These are phyloP conservation scores for Aphelenchoides bicaudatus DNA, from an alignment of 2,888 invertebrate genomes.

Conservation along the genomic window DNA sequence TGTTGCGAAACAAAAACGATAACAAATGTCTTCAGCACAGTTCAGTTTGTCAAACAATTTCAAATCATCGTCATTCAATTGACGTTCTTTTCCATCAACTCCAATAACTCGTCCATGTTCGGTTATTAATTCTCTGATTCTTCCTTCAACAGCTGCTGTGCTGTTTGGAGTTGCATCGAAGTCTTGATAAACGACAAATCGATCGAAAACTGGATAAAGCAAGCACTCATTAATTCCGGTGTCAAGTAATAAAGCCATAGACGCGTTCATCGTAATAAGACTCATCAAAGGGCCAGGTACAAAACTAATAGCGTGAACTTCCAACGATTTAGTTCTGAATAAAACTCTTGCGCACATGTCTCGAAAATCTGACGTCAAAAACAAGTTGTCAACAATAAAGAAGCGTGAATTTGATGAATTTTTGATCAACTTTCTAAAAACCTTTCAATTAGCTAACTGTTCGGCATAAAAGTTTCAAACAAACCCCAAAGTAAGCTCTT, in stretches of 20 bases:
- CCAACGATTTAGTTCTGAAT: constrained; percentile 40
- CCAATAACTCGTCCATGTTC: constrained; percentile 11
- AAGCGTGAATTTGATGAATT: constrained; percentile 89
- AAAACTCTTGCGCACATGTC: constrained; percentile 71
- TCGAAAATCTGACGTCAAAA: constrained; percentile 76
- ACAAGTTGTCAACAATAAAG: constrained; percentile 82
- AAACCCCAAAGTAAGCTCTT: constrained; percentile 31
- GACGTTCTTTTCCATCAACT: constrained; percentile 9
- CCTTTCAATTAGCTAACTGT: constrained; percentile 12
- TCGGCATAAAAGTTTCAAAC: background rate
- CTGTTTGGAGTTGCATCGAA: background rate
- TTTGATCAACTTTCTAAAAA: constrained; percentile 75
- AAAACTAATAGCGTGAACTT: constrained; percentile 75
- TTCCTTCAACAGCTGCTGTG: constrained; percentile 68
- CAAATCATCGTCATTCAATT: constrained; percentile 17
- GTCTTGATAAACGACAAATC: constrained; percentile 13
- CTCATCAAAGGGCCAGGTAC: constrained; percentile 81
- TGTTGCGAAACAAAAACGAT: constrained; percentile 35
- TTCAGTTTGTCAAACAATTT: background rate
- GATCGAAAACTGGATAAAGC: constrained; percentile 62
- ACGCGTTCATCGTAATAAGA: constrained; percentile 76
- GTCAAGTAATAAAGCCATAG: constrained; percentile 79
- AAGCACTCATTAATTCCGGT: constrained; percentile 80
- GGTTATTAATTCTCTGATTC: constrained; percentile 10
- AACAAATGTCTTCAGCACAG: constrained; percentile 27